phyloP scores from a whole-genome alignment of 2,888 invertebrate genomes.

The Fissipunctia ypsillon region DNA sequence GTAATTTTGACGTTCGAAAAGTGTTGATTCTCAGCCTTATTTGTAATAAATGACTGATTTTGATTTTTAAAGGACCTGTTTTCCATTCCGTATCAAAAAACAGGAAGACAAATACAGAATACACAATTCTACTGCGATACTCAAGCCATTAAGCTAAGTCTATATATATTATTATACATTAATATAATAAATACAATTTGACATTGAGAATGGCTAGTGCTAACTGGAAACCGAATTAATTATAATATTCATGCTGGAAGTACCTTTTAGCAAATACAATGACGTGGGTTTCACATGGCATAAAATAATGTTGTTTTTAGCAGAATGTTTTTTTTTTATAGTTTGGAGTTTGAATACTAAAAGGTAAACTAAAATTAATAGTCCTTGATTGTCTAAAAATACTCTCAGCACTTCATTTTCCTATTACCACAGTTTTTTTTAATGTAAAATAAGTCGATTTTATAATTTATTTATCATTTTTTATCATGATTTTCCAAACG shows the following conservation, averaged over 20 bases:
- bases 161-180: too few relatives aligned
- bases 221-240: constrained; percentile 45
- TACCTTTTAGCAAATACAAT: constrained; percentile 10
- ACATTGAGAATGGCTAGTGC: constrained; percentile 47
- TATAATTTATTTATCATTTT: neutral
- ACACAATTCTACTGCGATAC: constrained; percentile 10
- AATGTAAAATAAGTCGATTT: neutral
- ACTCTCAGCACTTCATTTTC: too few relatives aligned
- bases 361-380: neutral
- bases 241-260: constrained; percentile 44
- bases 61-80: neutral
- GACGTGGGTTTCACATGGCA: constrained; percentile 15
- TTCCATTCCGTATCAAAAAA: neutral
- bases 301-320: constrained; percentile 3
- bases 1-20: too few relatives aligned
- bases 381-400: neutral
- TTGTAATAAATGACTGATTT: neutral
- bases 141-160: constrained; percentile 24
- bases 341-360: neutral
- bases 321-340: neutral
- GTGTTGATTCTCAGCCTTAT: neutral
- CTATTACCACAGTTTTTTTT: too few relatives aligned
- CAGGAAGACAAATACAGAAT: constrained; percentile 24
- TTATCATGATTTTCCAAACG: neutral
- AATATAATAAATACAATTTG: constrained; percentile 42